Percentiles rank a stretch among this genome's conserved stretches.
phyloP scores from a whole-genome alignment of 2,797 vertebrate species.

The Chelon labrosus region DNA sequence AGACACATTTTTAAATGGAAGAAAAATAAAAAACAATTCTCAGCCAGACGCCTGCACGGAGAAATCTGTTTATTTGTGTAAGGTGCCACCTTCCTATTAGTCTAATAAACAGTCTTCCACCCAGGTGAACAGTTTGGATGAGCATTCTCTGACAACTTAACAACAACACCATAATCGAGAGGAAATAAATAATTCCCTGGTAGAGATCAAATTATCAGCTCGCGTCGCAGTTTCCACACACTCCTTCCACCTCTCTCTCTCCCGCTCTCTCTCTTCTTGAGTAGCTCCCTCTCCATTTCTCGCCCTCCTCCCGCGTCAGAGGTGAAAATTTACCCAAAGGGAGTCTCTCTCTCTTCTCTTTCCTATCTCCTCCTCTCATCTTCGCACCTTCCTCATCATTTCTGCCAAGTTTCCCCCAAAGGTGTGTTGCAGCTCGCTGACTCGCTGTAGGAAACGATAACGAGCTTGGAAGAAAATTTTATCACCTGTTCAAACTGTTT shows the following conservation, averaged over 20 bases:
- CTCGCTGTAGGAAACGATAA: conserved; percentile 59
- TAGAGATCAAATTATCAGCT: conserved; percentile 55
- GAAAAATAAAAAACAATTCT: conserved; percentile 25
- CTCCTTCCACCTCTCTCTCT: not conserved
- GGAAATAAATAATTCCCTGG: conserved; percentile 48
- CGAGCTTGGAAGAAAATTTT: conserved; percentile 42
- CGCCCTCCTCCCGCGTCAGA: conserved; percentile 59
- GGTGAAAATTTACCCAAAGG: conserved; percentile 72
- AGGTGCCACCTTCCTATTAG: conserved; percentile 18
- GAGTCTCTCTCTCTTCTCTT: conserved; percentile 48
- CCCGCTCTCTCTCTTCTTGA: conserved; percentile 4
- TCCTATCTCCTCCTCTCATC: conserved; percentile 34
- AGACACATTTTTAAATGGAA: conserved; percentile 4
- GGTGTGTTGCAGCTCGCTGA: conserved; percentile 62
- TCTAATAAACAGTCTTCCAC: conserved; percentile 46
- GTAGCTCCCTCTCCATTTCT: conserved; percentile 48
- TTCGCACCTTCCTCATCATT: conserved; percentile 70
- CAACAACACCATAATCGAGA: conserved; percentile 30
- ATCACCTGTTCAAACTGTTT: conserved; percentile 55
- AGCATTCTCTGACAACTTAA: conserved; percentile 50
- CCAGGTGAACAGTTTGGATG: conserved; percentile 37
- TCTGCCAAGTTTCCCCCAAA: conserved; percentile 66
- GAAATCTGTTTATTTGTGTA: conserved; percentile 27
- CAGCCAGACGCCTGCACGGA: conserved; percentile 19
- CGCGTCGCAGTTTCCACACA: conserved; percentile 4